A percentile compares a stretch with the other conserved stretches of the same genome.
Conservation (phyloP, 2,797 vertebrate genomes). For the Aeoliscus strigatus region DNA sequence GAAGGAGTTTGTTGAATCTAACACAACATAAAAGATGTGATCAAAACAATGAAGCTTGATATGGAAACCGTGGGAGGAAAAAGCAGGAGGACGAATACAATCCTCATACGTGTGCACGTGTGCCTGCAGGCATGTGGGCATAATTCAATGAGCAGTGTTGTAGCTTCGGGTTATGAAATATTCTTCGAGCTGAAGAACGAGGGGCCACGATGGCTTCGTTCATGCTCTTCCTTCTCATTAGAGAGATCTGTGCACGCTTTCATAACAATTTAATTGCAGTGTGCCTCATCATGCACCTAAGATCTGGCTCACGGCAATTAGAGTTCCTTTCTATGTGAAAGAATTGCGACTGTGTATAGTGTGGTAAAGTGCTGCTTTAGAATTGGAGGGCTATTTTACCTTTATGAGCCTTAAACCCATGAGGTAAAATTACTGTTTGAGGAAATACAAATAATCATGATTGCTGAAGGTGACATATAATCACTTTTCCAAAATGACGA, state of each 20-base stretch:
- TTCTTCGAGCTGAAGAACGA: too few relatives aligned
- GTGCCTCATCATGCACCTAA: slow-evolving; percentile 5
- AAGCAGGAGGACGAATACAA: not conserved
- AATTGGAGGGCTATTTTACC: slow-evolving; percentile 6
- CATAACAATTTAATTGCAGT: slow-evolving; percentile 52
- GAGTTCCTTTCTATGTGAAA: slow-evolving; percentile 19
- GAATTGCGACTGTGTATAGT: slow-evolving; percentile 15
- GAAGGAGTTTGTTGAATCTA: slow-evolving; percentile 7
- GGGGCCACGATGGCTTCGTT: too few relatives aligned
- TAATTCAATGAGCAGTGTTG: slow-evolving; percentile 7
- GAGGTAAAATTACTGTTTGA: too few relatives aligned
- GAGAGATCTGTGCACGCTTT: slow-evolving; percentile 32
- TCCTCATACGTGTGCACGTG: not conserved
- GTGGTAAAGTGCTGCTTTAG: slow-evolving; percentile 5
- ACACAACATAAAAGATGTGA: not conserved
- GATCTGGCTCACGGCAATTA: slow-evolving; percentile 46
- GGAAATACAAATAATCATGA: too few relatives aligned
- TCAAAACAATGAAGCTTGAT: not conserved
- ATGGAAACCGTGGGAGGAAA: slow-evolving; percentile 9
- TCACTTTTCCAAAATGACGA: too few relatives aligned
- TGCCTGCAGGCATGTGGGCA: slow-evolving; percentile 1
- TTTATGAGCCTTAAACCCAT: too few relatives aligned
- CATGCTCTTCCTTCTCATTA: slow-evolving; percentile 48
- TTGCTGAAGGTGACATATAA: too few relatives aligned
- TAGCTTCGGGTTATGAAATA: slow-evolving; percentile 52